These are phyloP conservation scores for Chrysolina americana DNA, from an alignment of 2,888 invertebrate genomes.

Conservation along the genomic window DNA sequence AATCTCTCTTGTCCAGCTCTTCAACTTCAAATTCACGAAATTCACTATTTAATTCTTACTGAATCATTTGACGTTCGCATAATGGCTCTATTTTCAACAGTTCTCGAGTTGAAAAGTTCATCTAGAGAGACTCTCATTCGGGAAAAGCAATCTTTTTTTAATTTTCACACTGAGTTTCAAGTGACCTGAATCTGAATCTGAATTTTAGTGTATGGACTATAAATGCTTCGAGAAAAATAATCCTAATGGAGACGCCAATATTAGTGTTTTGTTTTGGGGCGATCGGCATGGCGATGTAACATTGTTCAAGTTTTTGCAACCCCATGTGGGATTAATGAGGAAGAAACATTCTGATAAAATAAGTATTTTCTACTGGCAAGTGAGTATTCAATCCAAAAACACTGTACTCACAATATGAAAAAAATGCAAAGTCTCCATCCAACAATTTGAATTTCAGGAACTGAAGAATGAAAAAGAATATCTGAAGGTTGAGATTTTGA, in stretches of 20 bases:
- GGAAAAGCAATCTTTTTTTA: no score
- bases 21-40: no score
- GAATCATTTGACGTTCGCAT: no score
- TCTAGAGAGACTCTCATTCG: no score
- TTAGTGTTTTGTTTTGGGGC: constrained; percentile 71
- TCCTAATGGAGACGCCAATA: constrained; percentile 52
- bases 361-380: constrained; percentile 76
- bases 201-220: constrained; percentile 71
- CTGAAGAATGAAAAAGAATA: constrained; percentile 71
- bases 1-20: no score
- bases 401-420: no score
- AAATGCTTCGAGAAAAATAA: constrained; percentile 63
- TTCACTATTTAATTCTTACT: no score
- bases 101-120: no score
- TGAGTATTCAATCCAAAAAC: constrained; percentile 60
- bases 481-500: constrained; percentile 68
- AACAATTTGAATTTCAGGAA: constrained; percentile 68
- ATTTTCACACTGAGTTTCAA: no score
- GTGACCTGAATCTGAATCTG: no score
- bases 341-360: constrained; percentile 72
- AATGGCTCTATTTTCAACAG: no score
- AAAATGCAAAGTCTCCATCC: no score
- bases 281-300: constrained; percentile 73
- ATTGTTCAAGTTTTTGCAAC: constrained; percentile 72
- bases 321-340: constrained; percentile 71